These are phyloP conservation scores for Clamator glandarius DNA, from an alignment of 2,797 vertebrate species.

Conservation along the genomic window DNA sequence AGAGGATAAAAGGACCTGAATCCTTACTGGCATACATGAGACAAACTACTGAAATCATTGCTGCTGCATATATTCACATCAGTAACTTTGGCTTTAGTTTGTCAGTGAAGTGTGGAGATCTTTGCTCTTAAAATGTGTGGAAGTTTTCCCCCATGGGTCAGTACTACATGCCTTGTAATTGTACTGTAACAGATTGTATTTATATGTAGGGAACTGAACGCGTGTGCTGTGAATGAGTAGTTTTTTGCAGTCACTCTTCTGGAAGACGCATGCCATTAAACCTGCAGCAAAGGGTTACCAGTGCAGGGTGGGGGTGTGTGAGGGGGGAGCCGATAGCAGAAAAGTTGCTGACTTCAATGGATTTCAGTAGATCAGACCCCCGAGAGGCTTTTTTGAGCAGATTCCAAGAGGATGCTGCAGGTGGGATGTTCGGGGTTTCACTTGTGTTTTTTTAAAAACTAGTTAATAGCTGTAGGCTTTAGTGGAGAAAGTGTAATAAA, in stretches of 20 bases:
- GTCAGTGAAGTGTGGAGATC: not conserved
- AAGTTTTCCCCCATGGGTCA: not conserved
- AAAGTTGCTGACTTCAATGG: not conserved
- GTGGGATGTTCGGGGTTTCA: not conserved
- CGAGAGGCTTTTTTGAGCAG: not conserved
- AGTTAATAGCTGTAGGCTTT: not conserved
- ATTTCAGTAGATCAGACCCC: not conserved
- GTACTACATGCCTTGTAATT: not conserved
- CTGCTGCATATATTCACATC: not conserved
- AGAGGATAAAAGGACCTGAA: not conserved
- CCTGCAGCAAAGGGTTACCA: not conserved
- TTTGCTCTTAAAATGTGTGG: not conserved
- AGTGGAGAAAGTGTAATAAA: not conserved
- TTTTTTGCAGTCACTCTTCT: not conserved
- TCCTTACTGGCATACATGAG: not conserved
- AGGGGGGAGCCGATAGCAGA: not conserved
- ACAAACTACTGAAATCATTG: not conserved
- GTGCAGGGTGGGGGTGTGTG: too few relatives aligned
- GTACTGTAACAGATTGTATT: not conserved
- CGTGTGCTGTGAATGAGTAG: not conserved
- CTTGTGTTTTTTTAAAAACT: not conserved
- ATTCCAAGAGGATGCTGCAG: not conserved
- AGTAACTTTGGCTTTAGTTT: not conserved
- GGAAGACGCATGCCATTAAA: not conserved
- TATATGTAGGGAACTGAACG: not conserved